A percentile compares a stretch with the other conserved stretches of the same genome.
phyloP scores from a whole-genome alignment of 2,113 vertebrate genomes.

The Psammodynastes pulverulentus region DNA sequence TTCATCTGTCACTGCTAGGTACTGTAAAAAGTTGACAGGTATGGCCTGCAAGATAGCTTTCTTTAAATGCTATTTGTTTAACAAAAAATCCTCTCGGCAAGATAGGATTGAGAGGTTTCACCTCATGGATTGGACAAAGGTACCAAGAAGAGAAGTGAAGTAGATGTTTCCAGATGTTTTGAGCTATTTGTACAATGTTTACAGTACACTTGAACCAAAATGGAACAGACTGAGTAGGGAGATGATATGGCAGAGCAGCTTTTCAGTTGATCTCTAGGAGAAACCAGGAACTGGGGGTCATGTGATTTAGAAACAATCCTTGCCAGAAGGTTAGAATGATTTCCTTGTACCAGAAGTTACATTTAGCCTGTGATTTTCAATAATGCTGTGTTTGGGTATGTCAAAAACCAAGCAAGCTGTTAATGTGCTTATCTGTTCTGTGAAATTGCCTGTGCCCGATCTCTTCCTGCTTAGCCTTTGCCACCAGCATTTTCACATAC shows the following conservation, averaged over 20 bases:
- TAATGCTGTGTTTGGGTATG: slow-evolving; percentile 34
- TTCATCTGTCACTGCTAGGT: not conserved
- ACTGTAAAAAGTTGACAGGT: not conserved
- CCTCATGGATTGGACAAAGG: not conserved
- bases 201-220: not conserved
- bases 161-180: not conserved
- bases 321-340: not conserved
- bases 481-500: not conserved
- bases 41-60: not conserved
- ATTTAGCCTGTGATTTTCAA: not conserved
- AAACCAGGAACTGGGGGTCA: not conserved
- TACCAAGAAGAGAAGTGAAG: not conserved
- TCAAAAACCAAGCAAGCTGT: slow-evolving; percentile 31
- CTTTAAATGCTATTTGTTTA: not conserved
- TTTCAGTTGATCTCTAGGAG: not conserved
- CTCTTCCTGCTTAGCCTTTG: not conserved
- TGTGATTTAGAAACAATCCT: not conserved
- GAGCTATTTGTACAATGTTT: not conserved
- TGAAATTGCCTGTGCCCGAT: not conserved
- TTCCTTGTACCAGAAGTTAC: not conserved
- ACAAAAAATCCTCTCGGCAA: not conserved
- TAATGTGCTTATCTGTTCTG: not conserved
- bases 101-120: not conserved
- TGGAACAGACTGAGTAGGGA: not conserved
- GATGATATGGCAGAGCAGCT: not conserved